Base-by-base conservation (phyloP, 1,140 invertebrate species). In the Stegodyphus mimosarum region DNA sequence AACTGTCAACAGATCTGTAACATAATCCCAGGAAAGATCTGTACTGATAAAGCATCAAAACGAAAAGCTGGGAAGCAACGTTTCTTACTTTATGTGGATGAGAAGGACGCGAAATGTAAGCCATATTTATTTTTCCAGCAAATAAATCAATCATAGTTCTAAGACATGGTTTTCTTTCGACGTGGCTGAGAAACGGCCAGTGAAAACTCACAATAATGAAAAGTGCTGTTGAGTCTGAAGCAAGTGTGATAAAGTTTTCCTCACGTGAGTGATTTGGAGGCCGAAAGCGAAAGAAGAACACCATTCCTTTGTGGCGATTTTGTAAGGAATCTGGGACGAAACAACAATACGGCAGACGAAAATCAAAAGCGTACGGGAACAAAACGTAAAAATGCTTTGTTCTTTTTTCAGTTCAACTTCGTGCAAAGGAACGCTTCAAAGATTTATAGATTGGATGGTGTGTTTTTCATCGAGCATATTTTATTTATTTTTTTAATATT, bases 261-360 rank as follows among this genome's bases (percentile, higher is more conserved):
- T 7, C 77, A 71, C 66, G 13, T 33, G 63, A 71, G 7, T 17
- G 67, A 71, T 80, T 71, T 49, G 67, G 77, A 80, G 67, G 66
- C 66, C 64, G 77, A 80, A 71, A 80, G 77, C 52, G 7, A 53
- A 80, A 71, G 55, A 49, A 50, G 7, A 50, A 33, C 55, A n/a
- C 71, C 49, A 52, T 48, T 71, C 64, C 67, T 71, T 70, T 71
- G 51, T 70, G 67, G 18, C 11, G 15, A 50, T 48, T 71, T 71
- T 49, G 17, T 33, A 71, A 71, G 67, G 49, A 80, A 80, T 80
- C 77, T 80, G 77, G 77, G 67, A 71, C 77, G 69, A 48, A 69
- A 79, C 66, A 79, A 79, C 76, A 79, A 79, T 70, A 52, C 7
- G 9, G 10, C 17, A 15, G 11, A 9, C 49, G 17, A 52, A 49